Evolutionary conservation across 2,797 vertebrate genomes (phyloP), one percentile per base, ranked within the genome.

Genomic region (Cirrhinus molitorella): DNA sequence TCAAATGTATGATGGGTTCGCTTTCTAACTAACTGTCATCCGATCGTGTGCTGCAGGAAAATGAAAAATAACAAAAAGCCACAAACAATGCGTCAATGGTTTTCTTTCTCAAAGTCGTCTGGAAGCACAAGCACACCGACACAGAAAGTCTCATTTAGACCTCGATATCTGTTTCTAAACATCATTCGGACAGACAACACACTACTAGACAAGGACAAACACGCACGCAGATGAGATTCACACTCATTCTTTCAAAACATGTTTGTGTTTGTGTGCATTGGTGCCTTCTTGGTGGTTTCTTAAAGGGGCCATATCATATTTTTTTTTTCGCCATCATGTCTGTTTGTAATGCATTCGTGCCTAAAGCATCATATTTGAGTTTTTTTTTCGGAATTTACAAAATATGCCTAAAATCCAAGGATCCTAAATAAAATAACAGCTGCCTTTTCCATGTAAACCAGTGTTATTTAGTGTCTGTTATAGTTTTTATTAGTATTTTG

Each of bases 1-100:
- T 89, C 86, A 90, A 83, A 66, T 85, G 85, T 83, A 88, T 86
- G 65, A 88, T 43, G 85, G 88, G 34, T 78, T 75, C 53, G 73
- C 61, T 85, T n/a, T 85, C 74, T 85, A 87, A 81, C 83, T 79
- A 72, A 73, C 85, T 80, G 83, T 85, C 82, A 87, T 82, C 71
- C 85, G 83, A 84, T 87, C 17, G 75, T 73, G 77, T 86, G 87
- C 88, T 87, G 75, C 59, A 81, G 88, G 77, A 84, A 80, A 85
- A 88, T 37, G 47, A 87, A 85, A 81, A 81, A 74, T 81, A 80
- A 89, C 83, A 79, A 82, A 73, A 83, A 72, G 80, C 80, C 84
- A 77, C 75, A 83, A 70, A 73, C 80, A 80, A 85, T 79, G 72
- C 55, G 75, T 82, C 86, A 74, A 76, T 81, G 61, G 77, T 79